Evolutionary conservation across 1,140 invertebrate genomes (phyloP).

Genomic region (Hyles euphorbiae): DNA sequence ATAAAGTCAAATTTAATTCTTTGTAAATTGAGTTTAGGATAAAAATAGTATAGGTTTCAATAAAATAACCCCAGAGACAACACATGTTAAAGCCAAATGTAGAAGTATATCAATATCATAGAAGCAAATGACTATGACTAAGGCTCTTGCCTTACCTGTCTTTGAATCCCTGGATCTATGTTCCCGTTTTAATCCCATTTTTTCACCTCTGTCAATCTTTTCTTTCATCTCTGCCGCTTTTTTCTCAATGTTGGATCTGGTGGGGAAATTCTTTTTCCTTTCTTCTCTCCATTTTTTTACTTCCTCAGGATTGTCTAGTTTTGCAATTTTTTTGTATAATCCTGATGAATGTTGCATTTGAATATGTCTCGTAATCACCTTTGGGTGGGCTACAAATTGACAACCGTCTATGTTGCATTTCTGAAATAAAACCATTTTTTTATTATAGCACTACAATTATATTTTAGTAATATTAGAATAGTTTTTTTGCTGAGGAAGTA

Average conservation of each 20-base stretch:
- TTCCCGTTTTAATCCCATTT: conserved; percentile 73
- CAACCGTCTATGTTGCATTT: conserved; percentile 88
- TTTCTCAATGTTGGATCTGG: conserved; percentile 81
- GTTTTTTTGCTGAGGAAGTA: no score
- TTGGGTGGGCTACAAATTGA: conserved; percentile 85
- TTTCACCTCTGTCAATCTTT: conserved; percentile 81
- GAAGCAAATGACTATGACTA: no score
- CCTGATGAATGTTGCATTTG: conserved; percentile 87
- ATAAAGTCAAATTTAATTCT: no score
- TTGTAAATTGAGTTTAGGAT: no score
- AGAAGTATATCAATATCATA: no score
- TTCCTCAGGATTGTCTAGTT: conserved; percentile 85
- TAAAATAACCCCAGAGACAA: no score
- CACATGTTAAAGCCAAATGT: no score
- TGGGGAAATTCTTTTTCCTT: conserved; percentile 85
- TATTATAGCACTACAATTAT: no score
- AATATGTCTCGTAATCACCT: conserved; percentile 87
- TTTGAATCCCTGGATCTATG: not conserved
- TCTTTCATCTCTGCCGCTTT: conserved; percentile 79
- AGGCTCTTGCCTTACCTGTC: not conserved
- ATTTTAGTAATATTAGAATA: no score
- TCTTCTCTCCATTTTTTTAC: conserved; percentile 89
- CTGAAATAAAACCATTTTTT: conserved; percentile 38
- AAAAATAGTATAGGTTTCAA: no score
- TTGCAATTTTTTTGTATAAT: conserved; percentile 84